phyloP scores from a whole-genome alignment of 1,140 invertebrate genomes.

The Venustaconcha ellipsiformis region DNA sequence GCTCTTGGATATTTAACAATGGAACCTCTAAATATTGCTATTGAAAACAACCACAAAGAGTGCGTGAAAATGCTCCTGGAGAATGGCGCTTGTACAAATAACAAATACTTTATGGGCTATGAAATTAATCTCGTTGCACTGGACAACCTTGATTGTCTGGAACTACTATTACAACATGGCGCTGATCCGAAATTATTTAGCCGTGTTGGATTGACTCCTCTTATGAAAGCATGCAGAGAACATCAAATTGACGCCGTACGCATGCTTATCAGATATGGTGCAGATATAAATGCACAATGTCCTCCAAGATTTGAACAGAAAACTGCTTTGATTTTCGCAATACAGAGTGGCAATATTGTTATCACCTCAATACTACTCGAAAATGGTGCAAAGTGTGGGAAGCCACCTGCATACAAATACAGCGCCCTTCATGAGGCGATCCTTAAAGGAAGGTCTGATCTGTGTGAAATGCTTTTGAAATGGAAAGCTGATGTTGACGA shows the following conservation, averaged over 20 bases:
- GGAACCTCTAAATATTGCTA: conserved; percentile 73
- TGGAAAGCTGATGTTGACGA: conserved; percentile 76
- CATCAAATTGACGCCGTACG: conserved; percentile 73
- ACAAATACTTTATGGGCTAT: conserved; percentile 83
- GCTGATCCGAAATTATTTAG: conserved; percentile 84
- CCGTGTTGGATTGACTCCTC: conserved; percentile 83
- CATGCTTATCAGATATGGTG: conserved; percentile 84
- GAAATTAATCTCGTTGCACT: conserved; percentile 86
- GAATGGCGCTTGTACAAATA: conserved; percentile 77
- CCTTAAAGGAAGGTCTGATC: conserved; percentile 72
- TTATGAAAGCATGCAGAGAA: conserved; percentile 76
- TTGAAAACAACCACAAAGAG: conserved; percentile 87
- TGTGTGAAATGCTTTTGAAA: conserved; percentile 70
- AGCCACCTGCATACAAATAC: conserved; percentile 79
- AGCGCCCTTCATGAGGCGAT: conserved; percentile 87
- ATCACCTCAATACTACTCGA: conserved; percentile 86
- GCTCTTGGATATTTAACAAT: conserved; percentile 56
- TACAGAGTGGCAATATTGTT: conserved; percentile 79
- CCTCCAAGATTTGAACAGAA: conserved; percentile 61
- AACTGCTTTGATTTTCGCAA: conserved; percentile 89
- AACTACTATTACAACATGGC: conserved; percentile 85
- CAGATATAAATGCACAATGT: conserved; percentile 77
- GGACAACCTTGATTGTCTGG: conserved; percentile 82
- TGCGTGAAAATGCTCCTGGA: conserved; percentile 77
- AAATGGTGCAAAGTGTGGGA: conserved; percentile 77